A percentile compares a stretch with the other conserved stretches of the same genome.
Evolutionary conservation across 2,888 invertebrate species (phyloP).

Genomic region (Megalurothrips usitatus): DNA sequence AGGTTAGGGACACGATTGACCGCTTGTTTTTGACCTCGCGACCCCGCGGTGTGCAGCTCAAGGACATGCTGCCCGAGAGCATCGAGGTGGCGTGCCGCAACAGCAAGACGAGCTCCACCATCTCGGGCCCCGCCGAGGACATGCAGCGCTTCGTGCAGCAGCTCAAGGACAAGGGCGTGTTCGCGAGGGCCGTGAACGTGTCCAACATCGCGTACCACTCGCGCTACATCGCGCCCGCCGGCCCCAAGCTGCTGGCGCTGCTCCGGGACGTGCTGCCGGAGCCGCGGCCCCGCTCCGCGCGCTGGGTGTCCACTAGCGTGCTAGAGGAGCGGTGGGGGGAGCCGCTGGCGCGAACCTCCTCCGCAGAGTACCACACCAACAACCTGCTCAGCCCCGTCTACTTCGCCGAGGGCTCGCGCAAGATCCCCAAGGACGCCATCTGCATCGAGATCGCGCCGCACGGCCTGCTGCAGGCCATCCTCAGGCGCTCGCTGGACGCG

Average conservation of each 20-base stretch:
- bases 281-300: constrained; percentile 48
- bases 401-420: constrained; percentile 75
- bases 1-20: neutral
- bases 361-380: constrained; percentile 64
- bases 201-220: constrained; percentile 42
- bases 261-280: constrained; percentile 45
- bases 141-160: constrained; percentile 57
- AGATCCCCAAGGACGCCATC: constrained; percentile 76
- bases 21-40: neutral
- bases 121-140: constrained; percentile 66
- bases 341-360: constrained; percentile 54
- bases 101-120: constrained; percentile 67
- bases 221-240: constrained; percentile 46
- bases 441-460: constrained; percentile 89
- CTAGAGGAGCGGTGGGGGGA: constrained; percentile 57
- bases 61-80: constrained; percentile 51
- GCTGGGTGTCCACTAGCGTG: constrained; percentile 50
- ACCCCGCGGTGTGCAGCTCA: constrained; percentile 35
- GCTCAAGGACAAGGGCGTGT: constrained; percentile 45
- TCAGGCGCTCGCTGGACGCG: constrained; percentile 67
- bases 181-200: constrained; percentile 40
- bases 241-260: constrained; percentile 46
- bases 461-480: constrained; percentile 79
- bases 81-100: constrained; percentile 78
- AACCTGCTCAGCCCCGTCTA: constrained; percentile 64